Percentiles rank a stretch among this genome's conserved stretches.
These are phyloP conservation scores for Microcebus griseorufus DNA, from an alignment of 2,113 vertebrate species.

Conservation along the genomic window DNA sequence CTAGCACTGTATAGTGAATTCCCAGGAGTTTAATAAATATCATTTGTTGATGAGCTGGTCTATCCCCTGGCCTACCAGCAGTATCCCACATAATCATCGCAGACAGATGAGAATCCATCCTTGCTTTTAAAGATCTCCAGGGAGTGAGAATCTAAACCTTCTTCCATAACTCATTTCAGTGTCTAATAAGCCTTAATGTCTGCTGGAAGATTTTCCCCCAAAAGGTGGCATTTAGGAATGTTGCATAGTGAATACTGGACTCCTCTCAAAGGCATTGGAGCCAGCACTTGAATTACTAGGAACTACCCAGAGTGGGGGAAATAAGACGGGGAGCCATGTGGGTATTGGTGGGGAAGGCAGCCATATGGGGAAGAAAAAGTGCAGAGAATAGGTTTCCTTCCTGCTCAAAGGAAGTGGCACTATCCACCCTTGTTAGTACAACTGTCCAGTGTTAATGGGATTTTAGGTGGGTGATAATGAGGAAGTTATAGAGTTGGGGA, in stretches of 20 bases:
- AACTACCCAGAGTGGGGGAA: no score
- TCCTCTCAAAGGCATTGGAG: neutral
- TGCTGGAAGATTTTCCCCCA: conserved; percentile 33
- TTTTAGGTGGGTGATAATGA: neutral
- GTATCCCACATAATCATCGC: conserved; percentile 55
- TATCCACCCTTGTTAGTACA: neutral
- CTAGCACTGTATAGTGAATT: conserved; percentile 25
- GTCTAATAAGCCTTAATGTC: conserved; percentile 42
- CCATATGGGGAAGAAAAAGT: neutral
- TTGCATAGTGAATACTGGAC: neutral
- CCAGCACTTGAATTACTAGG: neutral
- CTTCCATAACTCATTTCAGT: conserved; percentile 59
- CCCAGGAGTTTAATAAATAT: conserved; percentile 68
- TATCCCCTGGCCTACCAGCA: conserved; percentile 33
- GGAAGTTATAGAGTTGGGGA: neutral
- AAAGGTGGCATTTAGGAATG: conserved; percentile 14
- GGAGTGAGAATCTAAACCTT: conserved; percentile 50
- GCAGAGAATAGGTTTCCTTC: conserved; percentile 25
- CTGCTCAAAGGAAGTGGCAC: neutral
- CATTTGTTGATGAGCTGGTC: conserved; percentile 35
- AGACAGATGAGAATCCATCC: conserved; percentile 60
- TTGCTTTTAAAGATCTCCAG: conserved; percentile 57
- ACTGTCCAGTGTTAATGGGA: neutral
- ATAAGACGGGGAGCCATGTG: neutral
- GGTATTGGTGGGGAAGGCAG: conserved; percentile 4